Percentiles rank a stretch among this genome's conserved stretches.
These are phyloP conservation scores for Zaprionus nigranus DNA, from an alignment of 1,140 invertebrate genomes.

Conservation along the genomic window DNA sequence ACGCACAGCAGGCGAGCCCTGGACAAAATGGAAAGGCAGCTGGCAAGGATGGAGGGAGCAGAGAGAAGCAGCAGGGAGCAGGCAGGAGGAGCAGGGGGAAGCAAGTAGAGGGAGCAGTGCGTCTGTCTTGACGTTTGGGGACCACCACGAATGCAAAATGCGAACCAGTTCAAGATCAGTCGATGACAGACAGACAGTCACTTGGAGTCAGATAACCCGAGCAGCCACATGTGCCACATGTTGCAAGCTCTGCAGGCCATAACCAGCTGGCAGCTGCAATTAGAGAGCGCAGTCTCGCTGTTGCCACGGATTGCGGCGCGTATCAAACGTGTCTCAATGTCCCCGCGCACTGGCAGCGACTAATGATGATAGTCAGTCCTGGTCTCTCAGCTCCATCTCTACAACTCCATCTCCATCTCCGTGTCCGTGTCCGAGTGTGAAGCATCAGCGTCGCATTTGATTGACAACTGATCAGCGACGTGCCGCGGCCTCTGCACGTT, in stretches of 20 bases:
- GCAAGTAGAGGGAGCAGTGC: background rate
- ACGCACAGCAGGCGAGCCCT: conserved; percentile 69
- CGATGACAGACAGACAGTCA: conserved; percentile 51
- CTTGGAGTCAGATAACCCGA: conserved; percentile 28
- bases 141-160: conserved; percentile 57
- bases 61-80: background rate
- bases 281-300: conserved; percentile 9
- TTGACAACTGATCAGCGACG: conserved; percentile 77
- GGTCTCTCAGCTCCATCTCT: conserved; percentile 16
- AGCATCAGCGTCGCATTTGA: conserved; percentile 74
- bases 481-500: background rate
- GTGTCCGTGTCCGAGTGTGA: conserved; percentile 59
- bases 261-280: conserved; percentile 59
- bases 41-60: conserved; percentile 11
- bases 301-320: conserved; percentile 43
- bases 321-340: conserved; percentile 76
- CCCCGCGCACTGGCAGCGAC: conserved; percentile 64
- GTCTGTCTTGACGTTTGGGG: conserved; percentile 43
- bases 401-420: conserved; percentile 5
- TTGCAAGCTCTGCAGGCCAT: conserved; percentile 30
- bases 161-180: conserved; percentile 79
- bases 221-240: too few species aligned
- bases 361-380: conserved; percentile 70
- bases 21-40: conserved; percentile 56
- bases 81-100: background rate